A percentile compares a stretch with the other conserved stretches of the same genome.
phyloP scores from a whole-genome alignment of 1,140 invertebrate genomes.

The Sycophaga agraensis region DNA sequence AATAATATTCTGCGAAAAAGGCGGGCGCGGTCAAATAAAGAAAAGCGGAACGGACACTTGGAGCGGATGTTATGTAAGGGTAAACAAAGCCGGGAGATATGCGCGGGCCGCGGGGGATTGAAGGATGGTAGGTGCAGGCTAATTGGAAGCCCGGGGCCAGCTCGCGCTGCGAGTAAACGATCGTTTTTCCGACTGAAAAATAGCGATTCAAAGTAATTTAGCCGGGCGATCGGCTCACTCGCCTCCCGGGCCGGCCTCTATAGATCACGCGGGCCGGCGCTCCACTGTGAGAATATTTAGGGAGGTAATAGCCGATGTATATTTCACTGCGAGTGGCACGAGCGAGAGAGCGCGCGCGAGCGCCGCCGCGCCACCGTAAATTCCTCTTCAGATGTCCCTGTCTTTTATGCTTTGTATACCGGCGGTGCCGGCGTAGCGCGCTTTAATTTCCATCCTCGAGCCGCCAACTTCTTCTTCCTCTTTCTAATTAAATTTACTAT shows the following conservation, averaged over 20 bases:
- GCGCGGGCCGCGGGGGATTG: slow-evolving; percentile 21
- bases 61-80: not conserved
- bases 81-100: slow-evolving; percentile 5
- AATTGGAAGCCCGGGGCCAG: slow-evolving; percentile 24
- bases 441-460: slow-evolving; percentile 28
- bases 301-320: slow-evolving; percentile 58
- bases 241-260: slow-evolving; percentile 40
- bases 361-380: slow-evolving; percentile 47
- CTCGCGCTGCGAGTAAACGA: slow-evolving; percentile 42
- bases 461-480: too few relatives aligned
- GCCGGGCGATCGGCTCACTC: slow-evolving; percentile 31
- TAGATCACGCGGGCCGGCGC: slow-evolving; percentile 48
- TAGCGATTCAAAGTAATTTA: slow-evolving; percentile 57
- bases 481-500: slow-evolving; percentile 51
- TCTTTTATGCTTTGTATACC: slow-evolving; percentile 42
- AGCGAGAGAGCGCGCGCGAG: slow-evolving; percentile 36
- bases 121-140: slow-evolving; percentile 24
- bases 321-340: slow-evolving; percentile 54
- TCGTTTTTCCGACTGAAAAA: slow-evolving; percentile 52
- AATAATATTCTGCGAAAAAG: too few relatives aligned
- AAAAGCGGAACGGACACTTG: too few relatives aligned
- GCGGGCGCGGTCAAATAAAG: too few relatives aligned
- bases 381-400: slow-evolving; percentile 53
- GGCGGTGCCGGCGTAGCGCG: too few relatives aligned
- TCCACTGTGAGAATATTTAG: slow-evolving; percentile 57